phyloP scores from a whole-genome alignment of 2,888 invertebrate genomes.

The Kryphioiulus occultus region DNA sequence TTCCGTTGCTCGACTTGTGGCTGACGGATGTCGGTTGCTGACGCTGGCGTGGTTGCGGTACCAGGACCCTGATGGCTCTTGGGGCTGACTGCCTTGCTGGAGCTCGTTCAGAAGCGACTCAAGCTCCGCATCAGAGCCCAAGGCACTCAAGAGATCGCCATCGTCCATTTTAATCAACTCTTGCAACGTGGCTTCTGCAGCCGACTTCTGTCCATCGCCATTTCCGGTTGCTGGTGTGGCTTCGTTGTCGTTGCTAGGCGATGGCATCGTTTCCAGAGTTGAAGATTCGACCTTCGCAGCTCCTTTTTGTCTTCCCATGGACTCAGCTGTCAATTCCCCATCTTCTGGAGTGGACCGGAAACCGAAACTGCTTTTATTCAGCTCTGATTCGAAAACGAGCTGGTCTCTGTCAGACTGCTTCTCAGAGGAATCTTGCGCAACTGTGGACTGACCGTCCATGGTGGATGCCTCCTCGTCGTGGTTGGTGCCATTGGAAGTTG shows the following conservation, averaged over 20 bases:
- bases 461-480: neutral
- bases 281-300: neutral
- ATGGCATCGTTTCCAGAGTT: neutral
- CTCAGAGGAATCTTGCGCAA: neutral
- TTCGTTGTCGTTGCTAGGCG: neutral
- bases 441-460: neutral
- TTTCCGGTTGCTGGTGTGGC: neutral
- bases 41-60: neutral
- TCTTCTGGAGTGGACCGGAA: neutral
- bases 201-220: neutral
- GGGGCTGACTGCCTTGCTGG: neutral
- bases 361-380: neutral
- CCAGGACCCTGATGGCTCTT: neutral
- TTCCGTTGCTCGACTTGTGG: neutral
- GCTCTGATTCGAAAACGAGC: neutral
- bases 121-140: neutral
- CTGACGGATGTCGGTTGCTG: neutral
- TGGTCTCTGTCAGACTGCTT: neutral
- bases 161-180: neutral
- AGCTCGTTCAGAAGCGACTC: neutral
- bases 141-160: neutral
- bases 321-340: too few relatives aligned
- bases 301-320: too few relatives aligned
- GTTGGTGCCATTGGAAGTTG: neutral
- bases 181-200: neutral